phyloP scores from a whole-genome alignment of 2,888 invertebrate genomes.

The Noctua janthe region DNA sequence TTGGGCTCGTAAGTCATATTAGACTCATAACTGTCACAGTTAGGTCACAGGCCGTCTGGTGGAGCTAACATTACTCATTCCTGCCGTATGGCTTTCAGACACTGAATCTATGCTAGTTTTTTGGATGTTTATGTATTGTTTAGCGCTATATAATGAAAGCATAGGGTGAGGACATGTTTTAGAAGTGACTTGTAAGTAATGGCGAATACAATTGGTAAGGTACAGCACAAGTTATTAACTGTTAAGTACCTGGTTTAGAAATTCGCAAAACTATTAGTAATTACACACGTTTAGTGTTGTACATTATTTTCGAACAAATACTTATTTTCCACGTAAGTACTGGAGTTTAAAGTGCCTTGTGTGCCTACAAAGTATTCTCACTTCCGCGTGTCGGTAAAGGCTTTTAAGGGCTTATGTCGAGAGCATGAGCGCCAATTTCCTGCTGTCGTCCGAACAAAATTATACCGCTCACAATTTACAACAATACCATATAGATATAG shows the following conservation, averaged over 20 bases:
- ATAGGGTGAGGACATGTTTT: not conserved
- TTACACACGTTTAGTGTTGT: not conserved
- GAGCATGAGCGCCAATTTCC: not conserved
- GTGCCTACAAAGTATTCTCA: not conserved
- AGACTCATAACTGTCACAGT: constrained; percentile 57
- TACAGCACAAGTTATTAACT: not conserved
- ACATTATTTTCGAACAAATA: not conserved
- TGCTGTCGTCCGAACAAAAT: not conserved
- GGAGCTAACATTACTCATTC: constrained; percentile 44
- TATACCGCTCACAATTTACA: not conserved
- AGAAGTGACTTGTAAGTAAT: not conserved
- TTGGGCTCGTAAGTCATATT: constrained; percentile 54
- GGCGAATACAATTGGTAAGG: not conserved
- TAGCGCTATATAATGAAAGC: not conserved
- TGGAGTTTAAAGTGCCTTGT: not conserved
- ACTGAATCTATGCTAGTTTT: constrained; percentile 5
- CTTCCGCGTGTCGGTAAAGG: not conserved
- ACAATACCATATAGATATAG: not conserved
- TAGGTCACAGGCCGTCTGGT: constrained; percentile 41
- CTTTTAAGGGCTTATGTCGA: not conserved
- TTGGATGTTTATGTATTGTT: not conserved
- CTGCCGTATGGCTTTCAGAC: constrained; percentile 7
- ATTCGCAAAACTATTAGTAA: not conserved
- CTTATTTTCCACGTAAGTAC: not conserved
- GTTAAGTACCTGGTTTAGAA: not conserved